Evolutionary conservation across 2,797 vertebrate species (phyloP), one percentile per base, ranked within the genome.

Genomic region (Rhinella marina): DNA sequence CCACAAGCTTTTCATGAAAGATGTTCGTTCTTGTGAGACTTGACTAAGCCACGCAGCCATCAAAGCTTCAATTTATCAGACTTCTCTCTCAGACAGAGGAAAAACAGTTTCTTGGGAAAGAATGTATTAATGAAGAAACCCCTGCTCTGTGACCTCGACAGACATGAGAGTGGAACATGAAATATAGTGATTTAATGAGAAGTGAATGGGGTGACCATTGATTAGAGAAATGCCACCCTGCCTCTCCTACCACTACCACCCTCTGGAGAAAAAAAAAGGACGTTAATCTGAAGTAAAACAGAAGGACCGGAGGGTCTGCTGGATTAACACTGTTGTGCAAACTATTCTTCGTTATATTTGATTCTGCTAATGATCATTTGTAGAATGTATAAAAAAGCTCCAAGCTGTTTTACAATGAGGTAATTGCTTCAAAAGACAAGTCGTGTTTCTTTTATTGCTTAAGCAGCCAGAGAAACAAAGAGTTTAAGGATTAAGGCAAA

Each of bases 341-440:
- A 89, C 84, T 82, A 82, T 89, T 79, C 72, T 83, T 82, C 32
- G 32, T 86, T 89, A 86, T 79, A 84, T 89, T 86, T 89, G 88
- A 64, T 87, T 89, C 81, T 52, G 64, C 85, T 89, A 89, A 89
- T 89, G 88, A 89, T 86, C 73, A 89, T 89, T 89, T 84, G 85
- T 87, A 80, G 81, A 87, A 89, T 61, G 32, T 75, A 89, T 86
- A 86, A 82, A 89, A 88, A 86, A 77, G 72, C 84, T 86, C 84
- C 79, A 84, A 89, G 85, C 85, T 86, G 88, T 80, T 89, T 89
- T 83, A 84, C 85, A 87, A 87, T 83, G 85, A 89, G 81, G 64
- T 86, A 89, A 82, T 89, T 86, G 88, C 88, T 89, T 86, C 75
- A 83, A 73, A 86, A 86, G 88, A 87, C 50, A 84, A 86, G 32